These are phyloP conservation scores for Eupsittula cactorum DNA, from an alignment of 2,113 vertebrate genomes.

Conservation along the genomic window DNA sequence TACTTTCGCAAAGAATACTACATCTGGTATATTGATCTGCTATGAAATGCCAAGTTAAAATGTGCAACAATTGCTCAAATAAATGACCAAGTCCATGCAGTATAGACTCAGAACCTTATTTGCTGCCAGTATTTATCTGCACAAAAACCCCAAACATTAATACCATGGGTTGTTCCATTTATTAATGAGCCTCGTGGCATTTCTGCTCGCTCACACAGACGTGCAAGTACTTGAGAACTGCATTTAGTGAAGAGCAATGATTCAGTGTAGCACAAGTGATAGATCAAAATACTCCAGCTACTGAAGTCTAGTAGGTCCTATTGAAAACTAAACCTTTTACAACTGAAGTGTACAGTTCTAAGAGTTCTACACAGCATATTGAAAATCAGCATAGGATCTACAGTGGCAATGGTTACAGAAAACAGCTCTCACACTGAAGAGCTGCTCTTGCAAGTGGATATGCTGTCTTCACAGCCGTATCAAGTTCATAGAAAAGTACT, in stretches of 20 bases:
- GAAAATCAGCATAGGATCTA: not conserved
- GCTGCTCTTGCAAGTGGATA: not conserved
- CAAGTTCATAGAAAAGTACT: not conserved
- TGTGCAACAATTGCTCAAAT: not conserved
- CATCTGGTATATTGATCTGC: not conserved
- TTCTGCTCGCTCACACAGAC: not conserved
- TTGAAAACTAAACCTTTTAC: not conserved
- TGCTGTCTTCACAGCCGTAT: not conserved
- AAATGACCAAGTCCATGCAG: not conserved
- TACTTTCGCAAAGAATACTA: not conserved
- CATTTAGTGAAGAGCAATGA: not conserved
- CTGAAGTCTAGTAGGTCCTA: not conserved
- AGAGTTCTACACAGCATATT: not conserved
- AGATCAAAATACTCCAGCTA: not conserved
- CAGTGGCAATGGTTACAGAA: not conserved
- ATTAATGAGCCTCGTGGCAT: not conserved
- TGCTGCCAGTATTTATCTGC: not conserved
- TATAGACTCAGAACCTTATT: not conserved
- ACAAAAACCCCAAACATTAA: not conserved
- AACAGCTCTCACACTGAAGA: not conserved
- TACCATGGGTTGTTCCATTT: not conserved
- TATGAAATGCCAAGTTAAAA: constrained; percentile 2
- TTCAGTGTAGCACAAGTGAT: not conserved
- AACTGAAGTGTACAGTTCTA: not conserved
- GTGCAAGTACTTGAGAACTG: not conserved